Conservation (phyloP, 2,113 vertebrate species). For the Neomonachus schauinslandi region DNA sequence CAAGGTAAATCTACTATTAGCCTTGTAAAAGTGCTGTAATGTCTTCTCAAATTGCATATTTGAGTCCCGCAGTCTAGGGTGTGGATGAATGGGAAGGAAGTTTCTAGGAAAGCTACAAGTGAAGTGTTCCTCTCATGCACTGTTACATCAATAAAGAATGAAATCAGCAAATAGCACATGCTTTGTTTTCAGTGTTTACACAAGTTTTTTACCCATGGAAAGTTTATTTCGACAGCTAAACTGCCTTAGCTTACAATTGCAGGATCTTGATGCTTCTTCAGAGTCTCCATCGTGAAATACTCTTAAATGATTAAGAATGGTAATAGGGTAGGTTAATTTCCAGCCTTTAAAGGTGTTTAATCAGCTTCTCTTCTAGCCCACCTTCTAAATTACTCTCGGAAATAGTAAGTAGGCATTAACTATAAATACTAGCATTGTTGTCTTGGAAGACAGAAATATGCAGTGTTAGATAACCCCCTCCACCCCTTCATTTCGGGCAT, state of each 20-base stretch:
- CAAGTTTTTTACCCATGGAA: neutral
- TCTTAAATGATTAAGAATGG: neutral
- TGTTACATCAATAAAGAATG: neutral
- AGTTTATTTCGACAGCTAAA: neutral
- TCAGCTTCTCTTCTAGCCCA: neutral
- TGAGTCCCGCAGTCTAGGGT: neutral
- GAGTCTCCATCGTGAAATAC: neutral
- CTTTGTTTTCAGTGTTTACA: neutral
- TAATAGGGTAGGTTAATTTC: constrained; percentile 20
- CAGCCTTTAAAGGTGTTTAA: neutral
- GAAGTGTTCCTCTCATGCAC: neutral
- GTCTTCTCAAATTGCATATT: neutral
- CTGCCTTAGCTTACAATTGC: neutral
- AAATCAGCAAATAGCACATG: neutral
- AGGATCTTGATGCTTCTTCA: neutral
- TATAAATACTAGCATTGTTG: constrained; percentile 49
- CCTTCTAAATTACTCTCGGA: constrained; percentile 37
- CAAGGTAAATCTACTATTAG: neutral
- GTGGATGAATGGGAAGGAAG: neutral
- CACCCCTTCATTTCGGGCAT: neutral
- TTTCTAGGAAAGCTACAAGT: neutral
- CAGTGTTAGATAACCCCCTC: neutral
- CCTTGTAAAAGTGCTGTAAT: neutral
- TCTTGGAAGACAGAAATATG: constrained; percentile 48
- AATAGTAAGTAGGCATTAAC: constrained; percentile 28